A percentile compares a stretch with the other conserved stretches of the same genome.
These are phyloP conservation scores for Drosophila lacicola DNA, from an alignment of 2,888 invertebrate species.

Conservation along the genomic window DNA sequence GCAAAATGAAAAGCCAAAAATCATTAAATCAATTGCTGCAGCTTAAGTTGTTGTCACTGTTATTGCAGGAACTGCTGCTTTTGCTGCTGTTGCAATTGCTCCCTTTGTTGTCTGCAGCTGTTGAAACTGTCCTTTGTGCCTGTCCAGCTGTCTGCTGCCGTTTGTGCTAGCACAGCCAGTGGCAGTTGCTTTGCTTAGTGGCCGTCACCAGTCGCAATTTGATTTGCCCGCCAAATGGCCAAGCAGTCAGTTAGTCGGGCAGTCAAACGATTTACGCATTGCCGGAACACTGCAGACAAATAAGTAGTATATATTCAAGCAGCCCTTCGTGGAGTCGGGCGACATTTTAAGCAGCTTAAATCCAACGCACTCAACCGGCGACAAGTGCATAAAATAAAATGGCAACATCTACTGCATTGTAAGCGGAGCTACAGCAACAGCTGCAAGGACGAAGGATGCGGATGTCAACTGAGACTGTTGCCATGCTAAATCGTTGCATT, in stretches of 20 bases:
- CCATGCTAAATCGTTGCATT: not conserved
- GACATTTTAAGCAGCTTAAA: slow-evolving; percentile 22
- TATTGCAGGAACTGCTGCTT: not conserved
- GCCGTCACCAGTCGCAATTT: slow-evolving; percentile 25
- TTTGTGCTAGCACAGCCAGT: slow-evolving; percentile 1
- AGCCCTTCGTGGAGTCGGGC: not conserved
- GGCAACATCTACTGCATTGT: slow-evolving; percentile 20
- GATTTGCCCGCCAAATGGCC: slow-evolving; percentile 27
- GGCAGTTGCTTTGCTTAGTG: slow-evolving; percentile 27
- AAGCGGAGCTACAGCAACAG: slow-evolving; percentile 5
- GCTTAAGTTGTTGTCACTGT: not conserved
- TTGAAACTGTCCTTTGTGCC: slow-evolving; percentile 23
- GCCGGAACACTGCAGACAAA: not conserved
- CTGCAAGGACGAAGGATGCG: slow-evolving; percentile 10
- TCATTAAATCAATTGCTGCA: not conserved
- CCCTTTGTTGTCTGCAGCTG: slow-evolving; percentile 19
- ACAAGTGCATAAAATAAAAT: slow-evolving; percentile 32
- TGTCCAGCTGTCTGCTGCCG: slow-evolving; percentile 8
- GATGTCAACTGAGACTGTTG: slow-evolving; percentile 15
- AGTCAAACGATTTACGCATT: slow-evolving; percentile 6
- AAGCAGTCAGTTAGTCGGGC: slow-evolving; percentile 1
- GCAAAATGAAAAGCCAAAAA: not conserved
- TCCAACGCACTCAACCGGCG: slow-evolving; percentile 3
- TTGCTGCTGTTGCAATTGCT: not conserved
- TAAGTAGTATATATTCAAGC: not conserved